Evolutionary conservation across 2,113 vertebrate species (phyloP).

Genomic region (Fukomys damarensis): DNA sequence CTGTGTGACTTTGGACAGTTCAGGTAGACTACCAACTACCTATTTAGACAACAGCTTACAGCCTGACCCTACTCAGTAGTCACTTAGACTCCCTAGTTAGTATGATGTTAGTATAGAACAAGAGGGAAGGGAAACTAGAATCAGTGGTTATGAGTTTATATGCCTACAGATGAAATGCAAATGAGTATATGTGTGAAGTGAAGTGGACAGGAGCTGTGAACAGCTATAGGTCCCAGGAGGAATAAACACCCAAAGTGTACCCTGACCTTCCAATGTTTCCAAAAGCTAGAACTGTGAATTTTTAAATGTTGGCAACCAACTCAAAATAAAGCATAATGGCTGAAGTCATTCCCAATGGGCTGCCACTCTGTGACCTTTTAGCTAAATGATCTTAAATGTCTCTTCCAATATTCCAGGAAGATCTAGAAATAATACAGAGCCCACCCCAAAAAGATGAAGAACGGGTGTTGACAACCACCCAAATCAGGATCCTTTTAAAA

Average conservation of each 20-base stretch:
- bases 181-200: not conserved
- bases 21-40: not conserved
- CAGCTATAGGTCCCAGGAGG: not conserved
- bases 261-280: not conserved
- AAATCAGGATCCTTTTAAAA: conserved; percentile 28
- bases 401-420: conserved; percentile 19
- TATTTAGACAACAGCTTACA: not conserved
- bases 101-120: not conserved
- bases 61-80: not conserved
- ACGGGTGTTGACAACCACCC: not conserved
- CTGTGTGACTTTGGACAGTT: not conserved
- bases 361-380: not conserved
- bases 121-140: not conserved
- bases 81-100: not conserved
- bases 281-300: conserved; percentile 20
- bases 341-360: not conserved
- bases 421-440: not conserved
- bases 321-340: not conserved
- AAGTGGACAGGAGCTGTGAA: not conserved
- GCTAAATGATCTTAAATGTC: not conserved
- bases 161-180: not conserved
- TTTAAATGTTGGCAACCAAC: conserved; percentile 19
- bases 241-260: not conserved
- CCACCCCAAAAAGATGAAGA: not conserved
- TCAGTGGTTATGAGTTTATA: not conserved